Percentiles rank a stretch among this genome's conserved stretches.
These are phyloP conservation scores for Lasioglossum pauxillum DNA, from an alignment of 2,888 invertebrate genomes.

Conservation along the genomic window DNA sequence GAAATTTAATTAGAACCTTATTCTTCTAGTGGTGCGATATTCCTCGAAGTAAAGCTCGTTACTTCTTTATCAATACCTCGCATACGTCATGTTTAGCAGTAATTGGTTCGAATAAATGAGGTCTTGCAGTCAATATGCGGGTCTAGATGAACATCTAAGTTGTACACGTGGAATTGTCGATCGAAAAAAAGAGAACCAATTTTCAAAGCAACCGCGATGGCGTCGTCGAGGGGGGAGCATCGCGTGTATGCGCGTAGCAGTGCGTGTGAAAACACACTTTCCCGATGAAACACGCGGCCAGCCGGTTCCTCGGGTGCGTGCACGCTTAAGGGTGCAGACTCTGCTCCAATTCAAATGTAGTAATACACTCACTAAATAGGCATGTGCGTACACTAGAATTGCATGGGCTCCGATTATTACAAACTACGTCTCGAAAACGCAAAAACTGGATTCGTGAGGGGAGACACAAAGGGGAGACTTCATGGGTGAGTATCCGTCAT, in stretches of 20 bases:
- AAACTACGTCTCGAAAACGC: not conserved
- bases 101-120: too few species aligned
- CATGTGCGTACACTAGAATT: not conserved
- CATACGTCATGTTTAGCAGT: too few species aligned
- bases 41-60: too few species aligned
- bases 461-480: not conserved
- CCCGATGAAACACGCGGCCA: slow-evolving; percentile 55
- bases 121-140: not conserved
- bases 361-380: not conserved
- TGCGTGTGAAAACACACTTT: slow-evolving; percentile 56
- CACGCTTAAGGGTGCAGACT: slow-evolving; percentile 36
- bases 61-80: too few species aligned
- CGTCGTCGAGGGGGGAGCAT: slow-evolving; percentile 4
- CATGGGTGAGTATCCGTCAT: not conserved
- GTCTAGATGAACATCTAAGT: not conserved
- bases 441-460: not conserved
- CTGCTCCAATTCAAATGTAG: not conserved
- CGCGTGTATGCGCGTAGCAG: slow-evolving; percentile 15
- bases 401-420: not conserved
- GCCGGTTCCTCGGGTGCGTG: slow-evolving; percentile 43
- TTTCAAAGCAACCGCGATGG: slow-evolving; percentile 12
- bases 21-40: too few species aligned
- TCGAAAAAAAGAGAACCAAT: slow-evolving; percentile 7
- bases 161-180: not conserved
- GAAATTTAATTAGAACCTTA: too few species aligned